Percentiles rank a stretch among this genome's conserved stretches.
phyloP scores from a whole-genome alignment of 2,797 vertebrate species.

The Bradypodion ventrale region DNA sequence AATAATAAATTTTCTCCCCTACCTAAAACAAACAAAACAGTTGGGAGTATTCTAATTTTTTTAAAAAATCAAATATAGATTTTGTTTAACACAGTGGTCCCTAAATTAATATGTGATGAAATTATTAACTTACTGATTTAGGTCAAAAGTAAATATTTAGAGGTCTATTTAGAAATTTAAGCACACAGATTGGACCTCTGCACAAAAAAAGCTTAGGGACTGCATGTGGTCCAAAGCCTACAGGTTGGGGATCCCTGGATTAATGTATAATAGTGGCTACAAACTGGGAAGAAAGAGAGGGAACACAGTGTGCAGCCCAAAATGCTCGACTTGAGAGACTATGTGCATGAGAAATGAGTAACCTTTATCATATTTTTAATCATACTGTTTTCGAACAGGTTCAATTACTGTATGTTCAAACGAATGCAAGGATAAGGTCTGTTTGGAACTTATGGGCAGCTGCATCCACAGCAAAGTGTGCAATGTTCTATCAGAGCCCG shows the following conservation, averaged over 20 bases:
- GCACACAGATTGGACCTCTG: no score
- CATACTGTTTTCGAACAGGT: neutral
- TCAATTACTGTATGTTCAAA: neutral
- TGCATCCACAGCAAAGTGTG: neutral
- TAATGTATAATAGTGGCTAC: neutral
- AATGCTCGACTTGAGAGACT: neutral
- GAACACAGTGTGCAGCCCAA: constrained; percentile 2
- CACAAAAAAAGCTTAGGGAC: no score
- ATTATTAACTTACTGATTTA: no score
- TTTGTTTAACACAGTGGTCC: no score
- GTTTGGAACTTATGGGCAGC: neutral
- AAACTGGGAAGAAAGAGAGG: constrained; percentile 1
- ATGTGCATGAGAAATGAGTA: neutral
- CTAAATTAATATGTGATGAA: no score
- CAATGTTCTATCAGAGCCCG: no score
- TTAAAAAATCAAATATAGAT: no score
- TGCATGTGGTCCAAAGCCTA: no score
- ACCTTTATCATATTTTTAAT: neutral
- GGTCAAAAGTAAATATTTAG: no score
- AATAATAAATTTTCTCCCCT: neutral
- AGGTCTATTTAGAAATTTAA: no score
- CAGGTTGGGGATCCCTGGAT: no score
- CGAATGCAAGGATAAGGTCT: neutral
- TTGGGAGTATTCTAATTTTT: neutral
- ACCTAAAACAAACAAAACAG: neutral